Percentiles rank a stretch among this genome's conserved stretches.
Evolutionary conservation across 2,113 vertebrate genomes (phyloP).

Genomic region (Triplophysa rosa): DNA sequence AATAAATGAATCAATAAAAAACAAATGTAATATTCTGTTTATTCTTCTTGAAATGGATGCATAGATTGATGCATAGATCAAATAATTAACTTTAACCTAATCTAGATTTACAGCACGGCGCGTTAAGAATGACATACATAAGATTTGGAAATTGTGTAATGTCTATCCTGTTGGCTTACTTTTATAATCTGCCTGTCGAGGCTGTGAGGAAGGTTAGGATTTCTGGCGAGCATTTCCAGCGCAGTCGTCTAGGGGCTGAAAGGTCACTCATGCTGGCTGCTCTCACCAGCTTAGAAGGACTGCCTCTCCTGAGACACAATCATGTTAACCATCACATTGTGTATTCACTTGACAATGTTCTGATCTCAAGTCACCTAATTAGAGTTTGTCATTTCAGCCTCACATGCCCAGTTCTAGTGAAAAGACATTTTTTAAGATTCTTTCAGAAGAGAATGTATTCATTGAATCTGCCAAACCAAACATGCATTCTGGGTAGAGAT

Average conservation of each 20-base stretch:
- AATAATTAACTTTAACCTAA: too few relatives aligned
- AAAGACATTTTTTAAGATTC: slow-evolving; percentile 8
- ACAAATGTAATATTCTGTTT: background rate
- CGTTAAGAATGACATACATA: background rate
- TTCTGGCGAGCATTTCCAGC: slow-evolving; percentile 92
- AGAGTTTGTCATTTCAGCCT: background rate
- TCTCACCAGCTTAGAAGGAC: slow-evolving; percentile 83
- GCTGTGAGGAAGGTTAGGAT: slow-evolving; percentile 81
- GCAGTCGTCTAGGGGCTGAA: slow-evolving; percentile 85
- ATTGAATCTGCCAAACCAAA: background rate
- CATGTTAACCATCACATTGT: background rate
- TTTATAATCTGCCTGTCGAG: slow-evolving; percentile 85
- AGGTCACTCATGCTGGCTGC: slow-evolving; percentile 91
- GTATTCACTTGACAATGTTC: background rate
- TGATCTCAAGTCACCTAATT: slow-evolving; percentile 11
- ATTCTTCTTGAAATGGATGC: background rate
- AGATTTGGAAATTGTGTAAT: background rate
- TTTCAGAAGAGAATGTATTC: slow-evolving; percentile 13
- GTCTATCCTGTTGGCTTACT: slow-evolving; percentile 66
- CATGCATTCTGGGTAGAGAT: background rate
- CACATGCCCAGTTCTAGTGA: background rate
- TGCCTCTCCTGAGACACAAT: slow-evolving; percentile 74
- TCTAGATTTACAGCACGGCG: too few relatives aligned
- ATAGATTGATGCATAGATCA: background rate
- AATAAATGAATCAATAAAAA: background rate